These are phyloP conservation scores for Tipula vernalis DNA, from an alignment of 2,888 invertebrate genomes.

Conservation along the genomic window DNA sequence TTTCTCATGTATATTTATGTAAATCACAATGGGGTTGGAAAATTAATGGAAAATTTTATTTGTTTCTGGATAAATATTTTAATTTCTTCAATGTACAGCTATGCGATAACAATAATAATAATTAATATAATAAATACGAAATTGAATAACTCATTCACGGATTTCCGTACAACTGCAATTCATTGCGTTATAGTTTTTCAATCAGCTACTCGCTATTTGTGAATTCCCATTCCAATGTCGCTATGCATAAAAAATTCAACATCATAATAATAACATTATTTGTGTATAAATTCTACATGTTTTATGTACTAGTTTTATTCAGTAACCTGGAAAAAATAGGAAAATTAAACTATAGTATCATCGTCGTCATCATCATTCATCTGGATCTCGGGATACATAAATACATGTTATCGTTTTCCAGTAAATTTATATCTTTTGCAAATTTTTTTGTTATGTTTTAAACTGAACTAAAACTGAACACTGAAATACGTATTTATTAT, in stretches of 20 bases:
- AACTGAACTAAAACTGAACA: background rate
- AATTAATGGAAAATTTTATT: background rate
- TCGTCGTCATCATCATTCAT: background rate
- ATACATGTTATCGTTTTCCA: background rate
- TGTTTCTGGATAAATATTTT: background rate
- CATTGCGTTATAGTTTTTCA: background rate
- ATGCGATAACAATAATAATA: background rate
- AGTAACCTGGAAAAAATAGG: background rate
- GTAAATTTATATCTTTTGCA: background rate
- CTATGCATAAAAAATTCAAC: background rate
- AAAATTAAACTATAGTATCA: background rate
- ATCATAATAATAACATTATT: background rate
- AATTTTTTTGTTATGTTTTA: background rate
- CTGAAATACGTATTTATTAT: background rate
- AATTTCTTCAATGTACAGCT: background rate
- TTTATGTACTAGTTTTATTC: background rate
- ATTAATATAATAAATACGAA: background rate
- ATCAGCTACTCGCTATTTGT: background rate
- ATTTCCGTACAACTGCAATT: background rate
- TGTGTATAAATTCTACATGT: background rate
- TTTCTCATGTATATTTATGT: background rate
- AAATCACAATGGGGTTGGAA: background rate
- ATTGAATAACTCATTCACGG: background rate
- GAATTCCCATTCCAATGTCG: background rate
- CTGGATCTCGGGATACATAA: background rate